These are phyloP conservation scores for Cecidostiba fungosa DNA, from an alignment of 2,888 invertebrate species.

Conservation along the genomic window DNA sequence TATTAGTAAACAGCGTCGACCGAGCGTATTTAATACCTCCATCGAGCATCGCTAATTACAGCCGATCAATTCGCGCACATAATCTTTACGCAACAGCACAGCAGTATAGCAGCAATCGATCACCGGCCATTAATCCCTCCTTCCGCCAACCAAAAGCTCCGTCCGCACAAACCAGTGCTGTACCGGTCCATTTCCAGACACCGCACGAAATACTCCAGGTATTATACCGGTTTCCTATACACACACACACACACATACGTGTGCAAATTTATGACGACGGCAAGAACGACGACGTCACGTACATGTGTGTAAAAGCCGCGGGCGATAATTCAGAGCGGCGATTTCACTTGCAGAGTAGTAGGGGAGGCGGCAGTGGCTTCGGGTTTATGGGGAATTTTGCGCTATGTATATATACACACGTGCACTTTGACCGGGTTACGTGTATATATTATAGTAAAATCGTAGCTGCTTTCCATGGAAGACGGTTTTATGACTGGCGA, in stretches of 20 bases:
- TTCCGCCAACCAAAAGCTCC: background rate
- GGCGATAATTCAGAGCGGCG: constrained; percentile 27
- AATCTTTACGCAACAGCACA: background rate
- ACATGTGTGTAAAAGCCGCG: background rate
- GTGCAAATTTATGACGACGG: constrained; percentile 29
- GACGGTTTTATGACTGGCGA: background rate
- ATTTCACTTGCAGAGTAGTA: constrained; percentile 40
- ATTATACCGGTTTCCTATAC: constrained; percentile 48
- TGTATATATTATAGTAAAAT: background rate
- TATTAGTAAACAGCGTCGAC: background rate
- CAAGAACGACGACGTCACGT: constrained; percentile 35
- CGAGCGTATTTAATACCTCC: background rate
- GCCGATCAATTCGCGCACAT: background rate
- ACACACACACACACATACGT: background rate
- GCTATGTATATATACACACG: background rate
- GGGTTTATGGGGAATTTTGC: background rate
- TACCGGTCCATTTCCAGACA: background rate
- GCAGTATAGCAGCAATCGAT: background rate
- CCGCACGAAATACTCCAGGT: background rate
- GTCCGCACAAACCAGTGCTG: background rate
- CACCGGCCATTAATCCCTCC: background rate
- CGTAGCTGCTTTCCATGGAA: background rate
- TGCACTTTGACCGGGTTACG: constrained; percentile 23
- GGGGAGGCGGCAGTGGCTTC: background rate
- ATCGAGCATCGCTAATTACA: constrained; percentile 11